Evolutionary conservation across 2,113 vertebrate genomes (phyloP).

Genomic region (Melanerpes formicivorus): DNA sequence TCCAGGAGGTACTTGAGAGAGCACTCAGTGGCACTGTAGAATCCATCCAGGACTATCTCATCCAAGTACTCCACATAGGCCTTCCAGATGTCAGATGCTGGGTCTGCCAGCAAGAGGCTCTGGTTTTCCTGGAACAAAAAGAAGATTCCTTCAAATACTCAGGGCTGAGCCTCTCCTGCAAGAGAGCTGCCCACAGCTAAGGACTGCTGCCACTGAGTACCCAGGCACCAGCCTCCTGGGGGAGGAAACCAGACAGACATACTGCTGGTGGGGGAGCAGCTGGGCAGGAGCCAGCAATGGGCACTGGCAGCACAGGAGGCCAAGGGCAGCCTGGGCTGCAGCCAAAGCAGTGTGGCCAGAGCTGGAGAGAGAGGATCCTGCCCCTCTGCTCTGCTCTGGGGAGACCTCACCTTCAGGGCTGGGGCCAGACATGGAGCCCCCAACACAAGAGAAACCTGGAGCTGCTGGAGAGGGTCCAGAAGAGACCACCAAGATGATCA

Average conservation of each 20-base stretch:
- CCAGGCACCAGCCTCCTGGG: fast-evolving
- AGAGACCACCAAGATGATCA: too few relatives aligned
- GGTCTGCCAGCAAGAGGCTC: conserved; percentile 81
- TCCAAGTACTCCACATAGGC: conserved; percentile 89
- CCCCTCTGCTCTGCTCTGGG: too few relatives aligned
- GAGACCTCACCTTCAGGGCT: too few relatives aligned
- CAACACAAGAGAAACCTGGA: too few relatives aligned
- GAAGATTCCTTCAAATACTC: background rate
- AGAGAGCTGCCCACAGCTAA: background rate
- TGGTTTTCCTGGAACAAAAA: conserved; percentile 83
- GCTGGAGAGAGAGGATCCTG: too few relatives aligned
- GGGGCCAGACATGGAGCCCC: too few relatives aligned
- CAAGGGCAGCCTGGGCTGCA: too few relatives aligned
- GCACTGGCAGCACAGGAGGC: too few relatives aligned
- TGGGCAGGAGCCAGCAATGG: too few relatives aligned
- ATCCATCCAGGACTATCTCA: conserved; percentile 88
- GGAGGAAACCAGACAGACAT: background rate
- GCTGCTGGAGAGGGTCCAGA: too few relatives aligned
- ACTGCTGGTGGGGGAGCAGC: background rate
- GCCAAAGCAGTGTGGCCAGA: too few relatives aligned
- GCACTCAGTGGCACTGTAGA: conserved; percentile 85
- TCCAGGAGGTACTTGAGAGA: conserved; percentile 91
- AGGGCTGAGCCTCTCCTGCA: background rate
- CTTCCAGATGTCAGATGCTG: conserved; percentile 82
- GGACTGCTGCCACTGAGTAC: background rate